A percentile compares a stretch with the other conserved stretches of the same genome.
These are phyloP conservation scores for Limnephilus auricula DNA, from an alignment of 2,888 invertebrate species.

Conservation along the genomic window DNA sequence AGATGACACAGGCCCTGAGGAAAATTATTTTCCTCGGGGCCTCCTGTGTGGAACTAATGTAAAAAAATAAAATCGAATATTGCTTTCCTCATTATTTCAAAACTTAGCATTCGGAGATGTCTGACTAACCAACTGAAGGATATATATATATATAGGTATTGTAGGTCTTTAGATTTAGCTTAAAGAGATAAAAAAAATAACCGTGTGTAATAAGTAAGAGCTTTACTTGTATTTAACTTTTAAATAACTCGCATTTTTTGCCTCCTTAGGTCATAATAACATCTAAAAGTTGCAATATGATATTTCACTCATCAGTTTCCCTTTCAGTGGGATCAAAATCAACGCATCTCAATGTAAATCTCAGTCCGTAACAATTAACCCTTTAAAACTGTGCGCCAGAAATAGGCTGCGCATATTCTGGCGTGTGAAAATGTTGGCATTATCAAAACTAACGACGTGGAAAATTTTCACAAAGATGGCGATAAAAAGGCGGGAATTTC, in stretches of 20 bases:
- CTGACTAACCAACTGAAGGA: too few relatives aligned
- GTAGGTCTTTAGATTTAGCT: not conserved
- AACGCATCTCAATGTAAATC: constrained; percentile 7
- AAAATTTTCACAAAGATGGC: constrained; percentile 51
- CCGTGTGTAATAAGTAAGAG: too few relatives aligned
- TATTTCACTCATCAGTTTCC: not conserved
- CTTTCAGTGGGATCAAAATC: not conserved
- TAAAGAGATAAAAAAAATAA: not conserved
- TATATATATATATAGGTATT: not conserved
- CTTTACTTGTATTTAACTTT: too few relatives aligned
- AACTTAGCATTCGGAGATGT: too few relatives aligned
- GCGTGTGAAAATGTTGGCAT: constrained; percentile 42
- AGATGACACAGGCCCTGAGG: too few relatives aligned
- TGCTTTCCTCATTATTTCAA: too few relatives aligned
- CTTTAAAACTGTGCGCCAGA: not conserved
- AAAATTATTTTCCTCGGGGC: too few relatives aligned
- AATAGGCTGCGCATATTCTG: constrained; percentile 16
- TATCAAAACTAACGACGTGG: constrained; percentile 44
- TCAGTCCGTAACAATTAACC: constrained; percentile 28
- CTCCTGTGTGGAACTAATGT: too few relatives aligned
- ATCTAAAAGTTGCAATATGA: not conserved
- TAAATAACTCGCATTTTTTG: not conserved
- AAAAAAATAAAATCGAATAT: too few relatives aligned
- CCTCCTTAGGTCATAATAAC: not conserved
- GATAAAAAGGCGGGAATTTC: constrained; percentile 46